Evolutionary conservation across 2,797 vertebrate species (phyloP).

Genomic region (Fistularia commersonii): DNA sequence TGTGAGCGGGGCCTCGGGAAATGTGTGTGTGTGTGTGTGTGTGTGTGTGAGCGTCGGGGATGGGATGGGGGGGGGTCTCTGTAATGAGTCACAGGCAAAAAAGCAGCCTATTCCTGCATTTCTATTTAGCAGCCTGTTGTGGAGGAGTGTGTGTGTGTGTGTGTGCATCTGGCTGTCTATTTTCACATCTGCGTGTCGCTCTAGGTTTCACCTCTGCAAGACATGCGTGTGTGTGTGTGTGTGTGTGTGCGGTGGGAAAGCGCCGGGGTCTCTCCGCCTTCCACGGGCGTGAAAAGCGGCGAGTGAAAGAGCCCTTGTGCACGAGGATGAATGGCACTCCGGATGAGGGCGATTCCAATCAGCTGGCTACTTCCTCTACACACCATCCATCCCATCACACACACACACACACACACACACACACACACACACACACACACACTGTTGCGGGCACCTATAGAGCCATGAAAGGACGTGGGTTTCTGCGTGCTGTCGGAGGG

Average conservation of each 20-base stretch:
- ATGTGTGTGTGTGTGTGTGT: neutral
- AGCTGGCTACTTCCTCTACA: slow-evolving; percentile 66
- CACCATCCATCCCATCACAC: slow-evolving; percentile 24
- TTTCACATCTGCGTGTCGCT: slow-evolving; percentile 33
- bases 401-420: slow-evolving; percentile 15
- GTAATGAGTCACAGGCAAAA: slow-evolving; percentile 58
- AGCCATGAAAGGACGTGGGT: too few species aligned
- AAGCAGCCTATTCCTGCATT: slow-evolving; percentile 39
- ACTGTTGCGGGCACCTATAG: too few species aligned
- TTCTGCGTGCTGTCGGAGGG: too few species aligned
- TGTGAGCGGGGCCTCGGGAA: too few species aligned
- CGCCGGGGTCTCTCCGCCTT: slow-evolving; percentile 28
- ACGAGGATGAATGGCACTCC: slow-evolving; percentile 69
- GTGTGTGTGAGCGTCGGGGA: neutral
- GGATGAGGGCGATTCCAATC: slow-evolving; percentile 70
- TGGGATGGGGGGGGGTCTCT: slow-evolving; percentile 29
- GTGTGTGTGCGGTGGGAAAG: slow-evolving; percentile 39
- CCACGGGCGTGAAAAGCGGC: slow-evolving; percentile 54
- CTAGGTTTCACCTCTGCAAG: too few species aligned
- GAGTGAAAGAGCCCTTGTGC: slow-evolving; percentile 76
- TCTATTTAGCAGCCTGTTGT: slow-evolving; percentile 30
- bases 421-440: slow-evolving; percentile 43
- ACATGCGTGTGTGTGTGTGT: slow-evolving; percentile 52
- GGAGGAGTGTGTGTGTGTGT: slow-evolving; percentile 20
- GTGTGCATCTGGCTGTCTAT: slow-evolving; percentile 28